Evolutionary conservation across 2,797 vertebrate genomes (phyloP).

Genomic region (Gymnoscopelus microlampas): DNA sequence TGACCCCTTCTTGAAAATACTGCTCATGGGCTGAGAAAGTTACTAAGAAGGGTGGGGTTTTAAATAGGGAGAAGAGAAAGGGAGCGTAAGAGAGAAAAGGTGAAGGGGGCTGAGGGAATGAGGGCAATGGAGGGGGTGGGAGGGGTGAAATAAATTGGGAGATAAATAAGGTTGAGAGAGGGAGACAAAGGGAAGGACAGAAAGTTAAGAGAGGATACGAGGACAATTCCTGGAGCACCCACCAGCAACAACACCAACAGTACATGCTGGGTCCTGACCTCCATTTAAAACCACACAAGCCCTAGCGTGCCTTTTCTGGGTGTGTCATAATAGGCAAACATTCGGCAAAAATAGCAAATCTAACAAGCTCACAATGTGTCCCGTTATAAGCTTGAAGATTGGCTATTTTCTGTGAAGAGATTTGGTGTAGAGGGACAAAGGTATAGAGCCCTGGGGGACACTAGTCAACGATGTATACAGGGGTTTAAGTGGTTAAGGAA

Average conservation of each 20-base stretch:
- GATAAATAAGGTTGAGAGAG: constrained; percentile 49
- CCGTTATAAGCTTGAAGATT: too few relatives aligned
- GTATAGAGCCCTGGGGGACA: background rate
- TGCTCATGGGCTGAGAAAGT: constrained; percentile 45
- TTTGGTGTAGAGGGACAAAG: background rate
- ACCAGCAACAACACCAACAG: background rate
- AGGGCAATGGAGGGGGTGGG: background rate
- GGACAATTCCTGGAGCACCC: background rate
- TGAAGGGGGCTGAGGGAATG: constrained; percentile 7
- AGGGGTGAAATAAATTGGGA: constrained; percentile 18
- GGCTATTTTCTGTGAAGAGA: too few relatives aligned
- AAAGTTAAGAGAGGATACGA: background rate
- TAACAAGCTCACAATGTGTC: too few relatives aligned
- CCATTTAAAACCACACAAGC: too few relatives aligned
- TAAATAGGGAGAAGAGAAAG: background rate
- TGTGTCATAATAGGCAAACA: too few relatives aligned
- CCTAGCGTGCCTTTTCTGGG: too few relatives aligned
- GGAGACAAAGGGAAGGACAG: constrained; percentile 6
- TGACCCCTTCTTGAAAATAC: constrained; percentile 74
- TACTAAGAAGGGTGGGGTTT: background rate
- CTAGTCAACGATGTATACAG: background rate
- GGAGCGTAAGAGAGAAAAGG: constrained; percentile 23
- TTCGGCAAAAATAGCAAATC: too few relatives aligned
- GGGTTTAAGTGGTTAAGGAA: background rate
- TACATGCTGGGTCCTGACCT: background rate